Evolutionary conservation across 2,888 invertebrate genomes (phyloP), one percentile per base, ranked within the genome.

Genomic region (Cecidostiba fungosa): DNA sequence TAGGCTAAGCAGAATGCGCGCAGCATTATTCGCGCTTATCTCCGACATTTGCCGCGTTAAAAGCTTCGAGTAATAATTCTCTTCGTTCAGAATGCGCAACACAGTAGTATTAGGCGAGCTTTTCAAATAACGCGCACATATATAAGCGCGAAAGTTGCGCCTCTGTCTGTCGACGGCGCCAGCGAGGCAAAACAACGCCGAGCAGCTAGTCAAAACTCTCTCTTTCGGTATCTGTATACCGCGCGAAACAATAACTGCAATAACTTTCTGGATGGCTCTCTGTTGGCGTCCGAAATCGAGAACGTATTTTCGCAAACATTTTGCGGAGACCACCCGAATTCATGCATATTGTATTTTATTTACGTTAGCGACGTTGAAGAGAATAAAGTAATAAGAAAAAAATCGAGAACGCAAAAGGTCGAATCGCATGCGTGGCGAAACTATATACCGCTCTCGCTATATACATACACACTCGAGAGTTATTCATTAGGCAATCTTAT

Each of bases 141-240:
- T 32, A 32, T 3, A 32, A 39, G 43, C 19, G n/a, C n/a, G 54
- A 23, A 59, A 59, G n/a, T 59, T 66, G 66, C 29, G 66, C 14
- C 43, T 59, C 54, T 85, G 79, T 82, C 79, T 82, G 85, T 86
- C 86, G n/a, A n/a, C 85, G 87, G 87, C 87, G 85, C 86, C 86
- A 82, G 50, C 36, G 39, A 29, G n/a, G 66, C 62, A 78, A 86
- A 86, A 86, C 74, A 86, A 50, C 54, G 26, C 73, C 19, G 43
- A 36, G 16, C 32, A 19, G 59, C 50, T 39, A 84, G 86, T 84
- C 86, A 81, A 86, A 86, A 86, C 84, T 82, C 47, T 72, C 19
- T 32, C 32, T 66, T 47, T 43, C 78, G 78, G 77, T 78, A 77
- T 82, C 74, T 73, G 76, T 29, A 54, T 50, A 59, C 59, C 50